Conservation (phyloP, 2,888 invertebrate genomes). For the Eristalis arbustorum region DNA sequence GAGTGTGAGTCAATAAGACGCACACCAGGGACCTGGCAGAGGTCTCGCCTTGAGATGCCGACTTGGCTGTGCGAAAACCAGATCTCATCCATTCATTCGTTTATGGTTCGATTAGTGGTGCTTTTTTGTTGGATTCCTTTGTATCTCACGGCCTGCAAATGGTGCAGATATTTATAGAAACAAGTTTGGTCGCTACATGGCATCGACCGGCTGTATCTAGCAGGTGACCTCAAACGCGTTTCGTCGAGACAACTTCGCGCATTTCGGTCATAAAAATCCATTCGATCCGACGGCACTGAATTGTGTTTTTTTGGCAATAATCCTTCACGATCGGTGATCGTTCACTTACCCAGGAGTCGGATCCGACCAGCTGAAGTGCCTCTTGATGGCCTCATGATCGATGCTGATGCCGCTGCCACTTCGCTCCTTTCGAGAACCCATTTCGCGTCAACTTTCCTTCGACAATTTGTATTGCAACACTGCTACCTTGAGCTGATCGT, state of each 20-base stretch:
- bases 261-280: background rate
- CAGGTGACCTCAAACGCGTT: slow-evolving; percentile 57
- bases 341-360: slow-evolving; percentile 78
- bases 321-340: no score
- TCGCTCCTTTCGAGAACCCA: slow-evolving; percentile 57
- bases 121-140: background rate
- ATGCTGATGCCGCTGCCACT: slow-evolving; percentile 60
- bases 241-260: slow-evolving; percentile 24
- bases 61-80: slow-evolving; percentile 35
- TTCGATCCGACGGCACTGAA: slow-evolving; percentile 16
- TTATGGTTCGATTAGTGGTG: background rate
- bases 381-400: slow-evolving; percentile 77
- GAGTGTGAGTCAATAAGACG: slow-evolving; percentile 35
- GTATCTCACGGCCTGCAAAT: slow-evolving; percentile 25
- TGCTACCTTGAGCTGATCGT: background rate
- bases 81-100: slow-evolving; percentile 10
- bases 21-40: background rate
- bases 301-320: background rate
- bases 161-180: slow-evolving; percentile 61
- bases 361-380: slow-evolving; percentile 79
- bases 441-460: slow-evolving; percentile 42
- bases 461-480: background rate
- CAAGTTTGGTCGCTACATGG: slow-evolving; percentile 56
- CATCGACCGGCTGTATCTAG: slow-evolving; percentile 39
- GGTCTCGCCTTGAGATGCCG: slow-evolving; percentile 22